phyloP scores from a whole-genome alignment of 1,140 invertebrate species.

The Drosophila orena region DNA sequence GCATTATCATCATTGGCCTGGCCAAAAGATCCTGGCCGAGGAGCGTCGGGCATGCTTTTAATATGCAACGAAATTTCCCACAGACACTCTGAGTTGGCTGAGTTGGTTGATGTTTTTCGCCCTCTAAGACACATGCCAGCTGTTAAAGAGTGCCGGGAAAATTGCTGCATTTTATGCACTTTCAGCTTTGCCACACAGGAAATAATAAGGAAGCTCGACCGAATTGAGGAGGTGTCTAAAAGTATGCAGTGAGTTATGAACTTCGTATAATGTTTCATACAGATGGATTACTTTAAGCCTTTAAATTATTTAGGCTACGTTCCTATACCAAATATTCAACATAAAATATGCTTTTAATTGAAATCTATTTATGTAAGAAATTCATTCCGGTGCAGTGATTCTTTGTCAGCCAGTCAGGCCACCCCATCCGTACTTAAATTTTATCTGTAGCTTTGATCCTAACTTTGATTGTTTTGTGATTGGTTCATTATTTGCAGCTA shows the following conservation, averaged over 20 bases:
- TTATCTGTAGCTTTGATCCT: not conserved
- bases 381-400: not conserved
- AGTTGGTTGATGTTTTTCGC: slow-evolving; percentile 29
- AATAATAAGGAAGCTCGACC: not conserved
- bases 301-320: no score
- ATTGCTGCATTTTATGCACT: slow-evolving; percentile 41
- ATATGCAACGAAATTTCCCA: slow-evolving; percentile 61
- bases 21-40: slow-evolving; percentile 7
- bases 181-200: not conserved
- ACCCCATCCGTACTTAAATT: not conserved
- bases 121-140: slow-evolving; percentile 33
- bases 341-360: no score
- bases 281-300: not conserved
- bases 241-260: not conserved
- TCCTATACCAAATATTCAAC: no score
- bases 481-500: slow-evolving; percentile 21
- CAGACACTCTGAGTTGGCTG: not conserved
- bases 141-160: slow-evolving; percentile 24
- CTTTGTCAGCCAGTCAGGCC: no score
- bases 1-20: slow-evolving; percentile 66
- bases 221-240: not conserved
- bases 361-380: not conserved
- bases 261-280: not conserved
- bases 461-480: slow-evolving; percentile 36
- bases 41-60: slow-evolving; percentile 39